phyloP scores from a whole-genome alignment of 2,797 vertebrate species.

The Lutjanus argentimaculatus region DNA sequence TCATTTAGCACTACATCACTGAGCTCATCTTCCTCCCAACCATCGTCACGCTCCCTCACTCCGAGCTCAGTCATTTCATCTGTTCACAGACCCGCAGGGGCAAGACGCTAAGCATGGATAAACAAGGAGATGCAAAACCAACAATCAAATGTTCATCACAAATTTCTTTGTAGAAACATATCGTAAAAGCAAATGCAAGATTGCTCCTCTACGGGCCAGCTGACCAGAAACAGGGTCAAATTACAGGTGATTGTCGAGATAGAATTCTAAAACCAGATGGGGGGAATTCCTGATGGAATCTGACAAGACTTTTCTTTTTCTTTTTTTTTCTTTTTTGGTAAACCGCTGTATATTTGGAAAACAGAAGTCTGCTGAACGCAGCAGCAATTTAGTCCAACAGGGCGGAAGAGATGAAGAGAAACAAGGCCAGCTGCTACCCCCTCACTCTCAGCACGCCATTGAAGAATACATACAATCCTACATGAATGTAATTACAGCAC shows the following conservation, averaged over 20 bases:
- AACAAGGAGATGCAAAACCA: slow-evolving; percentile 27
- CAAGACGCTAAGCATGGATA: neutral
- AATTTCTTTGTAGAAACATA: neutral
- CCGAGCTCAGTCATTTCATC: slow-evolving; percentile 14
- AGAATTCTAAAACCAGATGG: slow-evolving; percentile 23
- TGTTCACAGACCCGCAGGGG: slow-evolving; percentile 12
- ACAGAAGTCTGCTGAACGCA: slow-evolving; percentile 15
- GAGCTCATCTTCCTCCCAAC: slow-evolving; percentile 4
- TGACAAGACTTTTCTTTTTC: slow-evolving; percentile 4
- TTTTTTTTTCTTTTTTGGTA: neutral
- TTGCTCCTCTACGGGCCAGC: neutral
- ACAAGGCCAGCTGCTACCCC: slow-evolving; percentile 47
- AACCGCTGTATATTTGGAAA: slow-evolving; percentile 21
- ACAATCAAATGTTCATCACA: neutral
- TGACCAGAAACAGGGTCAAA: slow-evolving; percentile 24
- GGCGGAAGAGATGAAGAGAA: slow-evolving; percentile 46
- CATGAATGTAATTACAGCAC: slow-evolving; percentile 13
- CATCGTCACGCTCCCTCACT: neutral
- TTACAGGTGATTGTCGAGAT: slow-evolving; percentile 15
- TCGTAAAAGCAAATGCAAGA: neutral
- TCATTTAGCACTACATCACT: slow-evolving; percentile 12
- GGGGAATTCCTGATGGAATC: slow-evolving; percentile 7
- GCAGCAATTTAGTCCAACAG: slow-evolving; percentile 38
- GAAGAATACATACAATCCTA: neutral
- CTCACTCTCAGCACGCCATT: slow-evolving; percentile 18